Evolutionary conservation across 1,140 invertebrate genomes (phyloP), one percentile per base, ranked within the genome.

Genomic region (Drosophila baimaii): DNA sequence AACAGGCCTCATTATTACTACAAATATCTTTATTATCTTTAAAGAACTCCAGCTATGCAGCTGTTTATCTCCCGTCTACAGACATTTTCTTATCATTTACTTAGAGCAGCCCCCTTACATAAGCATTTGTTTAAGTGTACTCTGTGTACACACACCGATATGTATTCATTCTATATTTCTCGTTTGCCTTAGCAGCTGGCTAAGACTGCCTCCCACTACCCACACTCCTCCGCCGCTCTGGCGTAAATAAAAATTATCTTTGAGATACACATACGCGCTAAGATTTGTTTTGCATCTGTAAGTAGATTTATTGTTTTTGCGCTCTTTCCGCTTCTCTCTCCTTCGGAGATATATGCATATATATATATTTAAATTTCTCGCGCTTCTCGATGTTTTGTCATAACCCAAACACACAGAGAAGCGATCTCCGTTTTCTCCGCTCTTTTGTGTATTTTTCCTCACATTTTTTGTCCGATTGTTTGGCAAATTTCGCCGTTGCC

Each of bases 401-500:
- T 81, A 66, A 66, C 47, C 52, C 72, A 62, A 62, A 52, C 68
- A 76, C 25, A 54, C 52, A 65, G 46, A 37, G 31, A 23, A 23
- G 31, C 13, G 37, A 59, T 56, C 35, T 43, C 7, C n/a, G 56
- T 37, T 54, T 39, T 27, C 68, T 71, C 68, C n/a, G 51, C 21
- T 19, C 68, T 69, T 74, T 77, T 81, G 70, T 83, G 63, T 78
- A 41, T 49, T 54, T 75, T 79, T 83, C 66, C 57, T 75, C 79
- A 83, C 79, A 39, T 75, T 82, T 79, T 82, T 64, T 83, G 69
- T 76, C 57, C 49, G 76, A 84, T 84, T 69, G 72, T 77, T 89
- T 84, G 73, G 80, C 80, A 47, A 89, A 88, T 88, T 84, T 80
- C 79, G 76, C 70, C 69, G 82, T 51, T 63, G 70, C 43, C 68